These are phyloP conservation scores for Tympanuchus pallidicinctus DNA, from an alignment of 2,113 vertebrate genomes.

Conservation along the genomic window DNA sequence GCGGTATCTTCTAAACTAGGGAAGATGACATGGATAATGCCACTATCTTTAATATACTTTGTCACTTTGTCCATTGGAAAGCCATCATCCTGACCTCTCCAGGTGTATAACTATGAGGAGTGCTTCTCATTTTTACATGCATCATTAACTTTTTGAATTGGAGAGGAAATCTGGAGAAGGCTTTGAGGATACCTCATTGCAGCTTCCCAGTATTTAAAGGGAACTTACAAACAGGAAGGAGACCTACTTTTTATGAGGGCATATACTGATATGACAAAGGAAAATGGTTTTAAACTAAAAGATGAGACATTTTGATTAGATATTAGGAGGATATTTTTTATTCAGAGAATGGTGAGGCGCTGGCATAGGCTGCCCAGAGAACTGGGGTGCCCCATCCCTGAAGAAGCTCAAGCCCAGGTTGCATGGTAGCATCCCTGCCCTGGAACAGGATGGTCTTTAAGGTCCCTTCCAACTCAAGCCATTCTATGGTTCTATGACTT, in stretches of 20 bases:
- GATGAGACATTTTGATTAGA: neutral
- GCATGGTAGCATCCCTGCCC: too few relatives aligned
- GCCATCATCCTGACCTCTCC: neutral
- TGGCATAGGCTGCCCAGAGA: too few relatives aligned
- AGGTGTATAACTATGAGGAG: neutral
- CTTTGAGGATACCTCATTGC: neutral
- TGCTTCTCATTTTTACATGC: neutral
- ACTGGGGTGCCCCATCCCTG: too few relatives aligned
- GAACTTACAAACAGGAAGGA: neutral
- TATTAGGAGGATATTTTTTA: too few relatives aligned
- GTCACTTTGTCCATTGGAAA: neutral
- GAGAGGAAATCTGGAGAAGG: neutral
- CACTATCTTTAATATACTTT: neutral
- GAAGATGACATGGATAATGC: neutral
- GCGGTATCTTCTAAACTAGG: neutral
- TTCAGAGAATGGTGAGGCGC: too few relatives aligned
- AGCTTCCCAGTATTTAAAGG: neutral
- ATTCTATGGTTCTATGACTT: too few relatives aligned
- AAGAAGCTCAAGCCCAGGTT: too few relatives aligned
- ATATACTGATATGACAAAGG: neutral
- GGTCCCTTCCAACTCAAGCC: too few relatives aligned
- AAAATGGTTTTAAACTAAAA: neutral
- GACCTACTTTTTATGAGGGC: neutral
- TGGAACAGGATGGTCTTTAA: too few relatives aligned
- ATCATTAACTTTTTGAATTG: neutral